A percentile compares a stretch with the other conserved stretches of the same genome.
These are phyloP conservation scores for Adoxophyes honmai DNA, from an alignment of 1,140 invertebrate species.

Conservation along the genomic window DNA sequence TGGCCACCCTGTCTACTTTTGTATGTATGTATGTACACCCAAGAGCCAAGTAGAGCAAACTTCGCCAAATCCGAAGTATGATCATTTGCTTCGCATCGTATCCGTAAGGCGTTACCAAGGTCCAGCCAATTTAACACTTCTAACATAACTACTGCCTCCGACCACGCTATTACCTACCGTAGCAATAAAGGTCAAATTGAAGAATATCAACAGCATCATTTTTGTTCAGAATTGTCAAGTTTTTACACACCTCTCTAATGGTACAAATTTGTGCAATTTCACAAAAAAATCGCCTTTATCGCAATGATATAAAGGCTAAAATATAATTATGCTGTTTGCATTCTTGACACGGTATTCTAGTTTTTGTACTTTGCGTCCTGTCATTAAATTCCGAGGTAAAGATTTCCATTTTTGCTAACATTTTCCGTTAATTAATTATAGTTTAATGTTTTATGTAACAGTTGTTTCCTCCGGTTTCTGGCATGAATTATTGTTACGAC, in stretches of 20 bases:
- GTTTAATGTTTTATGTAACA: conserved; percentile 9
- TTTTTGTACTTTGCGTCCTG: conserved; percentile 43
- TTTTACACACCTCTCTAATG: conserved; percentile 4
- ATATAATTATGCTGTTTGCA: too few species aligned
- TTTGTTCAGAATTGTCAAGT: background rate
- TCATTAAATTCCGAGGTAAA: conserved; percentile 63
- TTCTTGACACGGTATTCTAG: too few species aligned
- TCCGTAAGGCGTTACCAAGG: conserved; percentile 57
- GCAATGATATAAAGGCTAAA: conserved; percentile 17
- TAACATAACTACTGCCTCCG: background rate
- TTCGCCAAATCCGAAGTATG: conserved; percentile 54
- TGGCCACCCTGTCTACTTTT: too few species aligned
- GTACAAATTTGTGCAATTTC: background rate
- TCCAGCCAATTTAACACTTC: conserved; percentile 25
- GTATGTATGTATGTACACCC: too few species aligned
- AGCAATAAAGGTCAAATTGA: background rate
- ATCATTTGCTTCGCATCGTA: conserved; percentile 64
- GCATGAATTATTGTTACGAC: background rate
- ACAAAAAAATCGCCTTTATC: conserved; percentile 26
- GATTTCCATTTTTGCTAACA: conserved; percentile 61
- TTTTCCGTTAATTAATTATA: conserved; percentile 18
- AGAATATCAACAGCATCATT: too few species aligned
- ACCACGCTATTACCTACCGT: background rate
- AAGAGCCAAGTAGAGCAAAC: conserved; percentile 32
- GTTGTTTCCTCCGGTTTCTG: background rate